Conservation (phyloP, 2,888 invertebrate species). For the Lottia gigantea region DNA sequence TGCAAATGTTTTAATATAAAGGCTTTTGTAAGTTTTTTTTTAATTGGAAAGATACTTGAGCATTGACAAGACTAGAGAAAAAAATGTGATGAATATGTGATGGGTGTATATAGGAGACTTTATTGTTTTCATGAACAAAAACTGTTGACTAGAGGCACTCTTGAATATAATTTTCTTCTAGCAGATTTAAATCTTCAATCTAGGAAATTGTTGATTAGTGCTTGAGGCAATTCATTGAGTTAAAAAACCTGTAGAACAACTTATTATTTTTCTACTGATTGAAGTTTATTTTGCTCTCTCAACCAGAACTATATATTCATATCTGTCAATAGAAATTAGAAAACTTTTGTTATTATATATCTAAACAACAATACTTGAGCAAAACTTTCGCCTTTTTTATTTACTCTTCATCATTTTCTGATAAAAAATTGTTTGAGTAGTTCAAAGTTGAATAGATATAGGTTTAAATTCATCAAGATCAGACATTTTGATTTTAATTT, state of each 20-base stretch:
- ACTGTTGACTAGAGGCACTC: background rate
- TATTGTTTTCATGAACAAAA: constrained; percentile 4
- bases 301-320: background rate
- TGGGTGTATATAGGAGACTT: background rate
- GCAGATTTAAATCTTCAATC: constrained; percentile 9
- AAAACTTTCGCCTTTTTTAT: too few relatives aligned
- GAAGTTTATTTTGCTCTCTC: background rate
- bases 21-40: background rate
- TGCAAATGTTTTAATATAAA: background rate
- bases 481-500: too few relatives aligned
- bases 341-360: background rate
- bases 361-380: too few relatives aligned
- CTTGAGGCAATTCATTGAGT: constrained; percentile 2
- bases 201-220: constrained; percentile 9
- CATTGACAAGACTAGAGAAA: constrained; percentile 20
- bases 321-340: constrained; percentile 3
- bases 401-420: too few relatives aligned
- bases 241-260: constrained; percentile 8
- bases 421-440: too few relatives aligned
- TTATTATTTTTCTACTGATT: constrained; percentile 10
- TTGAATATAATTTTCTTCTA: constrained; percentile 3
- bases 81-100: constrained; percentile 9
- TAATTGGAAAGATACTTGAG: constrained; percentile 18
- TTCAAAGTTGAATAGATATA: too few relatives aligned
- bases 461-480: too few relatives aligned